phyloP scores from a whole-genome alignment of 1,140 invertebrate genomes.

The Drosophila yakuba region DNA sequence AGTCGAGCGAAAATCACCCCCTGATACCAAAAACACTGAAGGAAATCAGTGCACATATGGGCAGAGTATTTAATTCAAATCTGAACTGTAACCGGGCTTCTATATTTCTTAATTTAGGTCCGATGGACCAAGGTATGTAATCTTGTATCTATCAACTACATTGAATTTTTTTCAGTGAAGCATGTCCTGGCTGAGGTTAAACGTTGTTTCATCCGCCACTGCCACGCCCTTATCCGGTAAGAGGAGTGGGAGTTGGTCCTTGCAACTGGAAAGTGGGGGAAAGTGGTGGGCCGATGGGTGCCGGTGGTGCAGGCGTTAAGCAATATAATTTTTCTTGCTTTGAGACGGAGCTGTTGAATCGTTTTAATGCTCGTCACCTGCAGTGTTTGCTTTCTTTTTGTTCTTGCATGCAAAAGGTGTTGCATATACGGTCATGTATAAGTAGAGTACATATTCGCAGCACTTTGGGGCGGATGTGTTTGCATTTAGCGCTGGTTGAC shows the following conservation, averaged over 20 bases:
- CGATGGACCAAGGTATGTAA: too few relatives aligned
- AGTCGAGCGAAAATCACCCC: constrained; percentile 60
- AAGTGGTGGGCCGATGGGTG: not conserved
- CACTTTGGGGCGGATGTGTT: constrained; percentile 62
- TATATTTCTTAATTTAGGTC: too few relatives aligned
- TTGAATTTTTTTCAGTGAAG: constrained; percentile 5
- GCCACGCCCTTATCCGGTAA: constrained; percentile 49
- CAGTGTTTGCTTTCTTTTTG: constrained; percentile 53
- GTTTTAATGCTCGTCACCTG: constrained; percentile 81
- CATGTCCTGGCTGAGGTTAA: constrained; percentile 46
- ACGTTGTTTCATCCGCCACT: constrained; percentile 62
- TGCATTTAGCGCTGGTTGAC: constrained; percentile 72
- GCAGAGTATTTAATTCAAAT: too few relatives aligned
- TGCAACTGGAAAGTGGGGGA: not conserved
- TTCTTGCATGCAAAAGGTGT: constrained; percentile 48
- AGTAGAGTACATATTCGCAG: constrained; percentile 14
- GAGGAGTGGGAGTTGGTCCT: constrained; percentile 16
- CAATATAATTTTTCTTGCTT: constrained; percentile 74
- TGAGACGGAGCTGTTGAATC: constrained; percentile 79
- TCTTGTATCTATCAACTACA: too few relatives aligned
- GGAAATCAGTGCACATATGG: not conserved
- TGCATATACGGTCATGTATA: constrained; percentile 19
- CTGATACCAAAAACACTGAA: constrained; percentile 26
- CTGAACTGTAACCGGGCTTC: too few relatives aligned
- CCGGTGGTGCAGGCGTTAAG: constrained; percentile 54